These are phyloP conservation scores for Graphium colonna DNA, from an alignment of 2,888 invertebrate species.

Conservation along the genomic window DNA sequence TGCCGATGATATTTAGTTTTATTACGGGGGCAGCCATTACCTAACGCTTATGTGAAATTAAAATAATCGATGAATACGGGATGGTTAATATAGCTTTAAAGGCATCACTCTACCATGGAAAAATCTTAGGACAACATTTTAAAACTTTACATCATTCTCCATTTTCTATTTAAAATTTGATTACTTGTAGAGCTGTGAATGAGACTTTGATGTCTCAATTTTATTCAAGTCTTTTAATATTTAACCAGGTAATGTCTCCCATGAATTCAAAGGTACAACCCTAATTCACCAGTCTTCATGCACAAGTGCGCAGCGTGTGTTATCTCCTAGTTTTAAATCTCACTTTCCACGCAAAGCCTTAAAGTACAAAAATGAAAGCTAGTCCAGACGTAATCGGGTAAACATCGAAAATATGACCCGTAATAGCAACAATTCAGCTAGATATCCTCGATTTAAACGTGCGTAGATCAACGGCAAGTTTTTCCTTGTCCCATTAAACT, in stretches of 20 bases:
- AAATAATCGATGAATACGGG: no score
- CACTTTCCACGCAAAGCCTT: background rate
- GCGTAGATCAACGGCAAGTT: constrained; percentile 6
- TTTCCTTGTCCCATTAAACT: constrained; percentile 14
- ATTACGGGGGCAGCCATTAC: no score
- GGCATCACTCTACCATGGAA: no score
- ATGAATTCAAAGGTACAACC: background rate
- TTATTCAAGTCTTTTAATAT: no score
- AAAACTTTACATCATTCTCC: no score
- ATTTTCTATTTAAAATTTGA: no score
- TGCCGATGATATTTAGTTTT: background rate
- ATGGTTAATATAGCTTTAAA: no score
- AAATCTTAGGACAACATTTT: no score
- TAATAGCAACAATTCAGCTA: constrained; percentile 6
- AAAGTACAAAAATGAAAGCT: constrained; percentile 12
- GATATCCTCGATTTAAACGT: constrained; percentile 17
- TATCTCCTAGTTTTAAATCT: background rate
- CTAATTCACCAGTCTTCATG: background rate
- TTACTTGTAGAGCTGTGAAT: no score
- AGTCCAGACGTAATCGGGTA: constrained; percentile 8
- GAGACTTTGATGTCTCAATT: no score
- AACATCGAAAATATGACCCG: constrained; percentile 16
- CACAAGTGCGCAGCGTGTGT: background rate
- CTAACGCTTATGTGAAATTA: no score
- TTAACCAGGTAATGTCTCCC: no score